Evolutionary conservation across 1,140 invertebrate genomes (phyloP), one percentile per base, ranked within the genome.

Genomic region (Apis florea): DNA sequence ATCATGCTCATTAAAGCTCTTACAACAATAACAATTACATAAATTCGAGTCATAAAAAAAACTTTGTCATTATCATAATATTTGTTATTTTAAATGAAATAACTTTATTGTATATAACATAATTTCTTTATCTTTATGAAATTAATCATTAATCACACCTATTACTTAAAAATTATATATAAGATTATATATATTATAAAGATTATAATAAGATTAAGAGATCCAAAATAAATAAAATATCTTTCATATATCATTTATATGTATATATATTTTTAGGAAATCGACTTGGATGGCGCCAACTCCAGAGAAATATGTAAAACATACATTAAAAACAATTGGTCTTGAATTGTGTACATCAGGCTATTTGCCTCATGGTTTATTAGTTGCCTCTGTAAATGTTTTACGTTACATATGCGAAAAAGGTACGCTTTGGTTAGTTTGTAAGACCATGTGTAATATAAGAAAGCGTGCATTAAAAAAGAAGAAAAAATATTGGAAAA

Each of bases 231-330:
- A 40, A 40, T 40, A 40, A 19, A 17, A 10, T 31, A 31, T 21
- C 19, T 5, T 9, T 0, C 26, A 19, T 9, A 64, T 21, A 64
- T 4, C 12, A 31, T 19, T 9, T n/a, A 66, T 15, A 0, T 47
- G 6, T 13, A 1, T 5, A n/a, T 12, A 47, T n/a, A 24, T 21
- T 61, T 84, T 9, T 40, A 95, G 95, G 56, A 96, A 95, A 83
- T 93, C 97, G n/a, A 96, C 96, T 4, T 95, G 97, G 91, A 96
- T 97, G 93, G 96, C 96, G 19, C 98, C 98, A 1, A 95, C 95
- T 0, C 96, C 98, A 0, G 94, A 96, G 4, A 95, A 94, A 19
- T 99, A 96, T 93, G 98, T 98, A 9, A 94, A 95, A 71, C 95
- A 96, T 1, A 96, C 97, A 1, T 92, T 99, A 11, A 95, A 95